phyloP scores from a whole-genome alignment of 2,113 vertebrate species.

The Ammodramus savannarum region DNA sequence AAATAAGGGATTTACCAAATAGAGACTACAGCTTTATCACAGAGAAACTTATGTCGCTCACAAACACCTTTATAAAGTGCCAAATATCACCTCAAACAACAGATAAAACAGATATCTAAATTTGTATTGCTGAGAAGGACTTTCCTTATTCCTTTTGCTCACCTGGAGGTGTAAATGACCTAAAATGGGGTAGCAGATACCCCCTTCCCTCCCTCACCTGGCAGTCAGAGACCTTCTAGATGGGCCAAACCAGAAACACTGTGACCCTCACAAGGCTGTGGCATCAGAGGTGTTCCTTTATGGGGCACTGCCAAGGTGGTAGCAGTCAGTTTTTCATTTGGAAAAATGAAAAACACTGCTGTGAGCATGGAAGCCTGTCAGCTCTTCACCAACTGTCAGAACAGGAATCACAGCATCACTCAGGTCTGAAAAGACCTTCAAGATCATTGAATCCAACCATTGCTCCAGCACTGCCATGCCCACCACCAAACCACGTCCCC shows the following conservation, averaged over 20 bases:
- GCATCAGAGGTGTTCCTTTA: not conserved
- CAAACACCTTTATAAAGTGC: not conserved
- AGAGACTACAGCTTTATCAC: not conserved
- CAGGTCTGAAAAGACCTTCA: not conserved
- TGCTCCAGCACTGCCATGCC: not conserved
- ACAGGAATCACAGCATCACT: not conserved
- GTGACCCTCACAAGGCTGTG: not conserved
- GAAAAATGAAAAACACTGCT: not conserved
- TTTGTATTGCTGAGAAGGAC: not conserved
- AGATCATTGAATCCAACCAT: rapidly evolving
- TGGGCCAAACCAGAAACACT: not conserved
- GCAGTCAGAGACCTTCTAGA: not conserved
- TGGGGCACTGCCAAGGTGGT: not conserved
- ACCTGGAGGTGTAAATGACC: not conserved
- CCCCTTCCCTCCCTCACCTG: not conserved
- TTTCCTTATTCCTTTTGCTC: not conserved
- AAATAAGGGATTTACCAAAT: not conserved
- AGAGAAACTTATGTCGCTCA: not conserved
- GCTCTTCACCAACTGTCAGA: not conserved
- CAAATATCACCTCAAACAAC: not conserved
- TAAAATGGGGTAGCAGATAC: not conserved
- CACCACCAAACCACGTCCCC: not conserved
- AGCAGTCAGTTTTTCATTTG: not conserved
- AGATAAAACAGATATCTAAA: not conserved
- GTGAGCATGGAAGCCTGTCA: not conserved